A percentile compares a stretch with the other conserved stretches of the same genome.
These are phyloP conservation scores for Spinus olivaceus DNA, from an alignment of 2,797 vertebrate genomes.

Conservation along the genomic window DNA sequence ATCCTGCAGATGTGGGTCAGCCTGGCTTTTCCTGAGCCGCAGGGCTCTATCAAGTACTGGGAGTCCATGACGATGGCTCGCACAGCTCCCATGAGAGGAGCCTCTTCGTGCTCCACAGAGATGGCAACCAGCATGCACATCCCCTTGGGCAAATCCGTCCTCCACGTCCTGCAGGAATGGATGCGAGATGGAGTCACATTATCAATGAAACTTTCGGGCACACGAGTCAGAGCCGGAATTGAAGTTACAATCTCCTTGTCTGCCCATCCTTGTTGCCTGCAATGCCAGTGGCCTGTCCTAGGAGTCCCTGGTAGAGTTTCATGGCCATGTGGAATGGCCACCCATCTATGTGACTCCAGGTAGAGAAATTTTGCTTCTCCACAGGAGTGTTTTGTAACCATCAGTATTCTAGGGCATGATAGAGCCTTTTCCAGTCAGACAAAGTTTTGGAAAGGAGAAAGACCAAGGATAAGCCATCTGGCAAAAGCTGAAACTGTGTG, in stretches of 20 bases:
- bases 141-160: slow-evolving; percentile 92
- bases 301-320: background rate
- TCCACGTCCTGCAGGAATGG: slow-evolving; percentile 85
- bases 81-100: slow-evolving; percentile 83
- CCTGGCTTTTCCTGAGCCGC: slow-evolving; percentile 94
- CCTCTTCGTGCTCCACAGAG: slow-evolving; percentile 90
- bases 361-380: background rate
- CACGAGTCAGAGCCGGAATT: background rate
- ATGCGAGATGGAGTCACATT: background rate
- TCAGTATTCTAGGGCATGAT: background rate
- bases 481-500: background rate
- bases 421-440: background rate
- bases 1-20: slow-evolving; percentile 93
- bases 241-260: background rate
- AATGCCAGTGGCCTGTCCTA: background rate
- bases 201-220: background rate
- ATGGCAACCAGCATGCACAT: slow-evolving; percentile 87
- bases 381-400: background rate
- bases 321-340: background rate
- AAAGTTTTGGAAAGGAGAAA: background rate
- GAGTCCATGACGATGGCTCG: slow-evolving; percentile 89
- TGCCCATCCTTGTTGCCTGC: background rate
- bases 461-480: background rate
- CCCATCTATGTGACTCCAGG: background rate
- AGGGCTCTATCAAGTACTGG: slow-evolving; percentile 93